Base-by-base conservation (phyloP, 2,888 invertebrate genomes). In the Melangyna quadrimaculata region DNA sequence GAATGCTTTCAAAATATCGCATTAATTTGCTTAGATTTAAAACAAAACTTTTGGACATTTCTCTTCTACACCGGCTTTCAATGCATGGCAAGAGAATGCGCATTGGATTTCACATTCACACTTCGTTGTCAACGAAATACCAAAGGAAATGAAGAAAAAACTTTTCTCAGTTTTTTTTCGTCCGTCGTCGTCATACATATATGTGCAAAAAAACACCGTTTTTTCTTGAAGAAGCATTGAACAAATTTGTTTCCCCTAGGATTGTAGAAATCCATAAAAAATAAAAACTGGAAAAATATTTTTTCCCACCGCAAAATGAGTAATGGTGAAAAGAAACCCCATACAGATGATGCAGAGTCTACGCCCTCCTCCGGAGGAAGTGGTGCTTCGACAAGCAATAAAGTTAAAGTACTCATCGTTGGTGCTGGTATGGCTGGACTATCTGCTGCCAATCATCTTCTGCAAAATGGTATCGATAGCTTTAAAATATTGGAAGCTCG, bases 371-470 rank as follows among this genome's bases (percentile, higher is more conserved):
- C 91, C 2, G 57, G 57, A 32, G 63, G 45, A 70, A 48, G 57
- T 65, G 73, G 63, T 48, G 17, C 61, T 35, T 29, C 74, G 12
- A 9, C 61, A 17, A 75, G 63, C 53, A 89, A 89, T 80, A 93
- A 93, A 90, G 95, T 94, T 89, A 96, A 96, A 93, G 94, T 97
- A 88, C 92, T 97, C 88, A 97, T 97, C 89, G 94, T 97, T 89
- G 97, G 97, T 61, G 97, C 95, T 88, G 97, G 97, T 55, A 90
- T 92, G 90, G 96, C 97, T 86, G 97, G 97, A 55, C 92, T 97
- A 69, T 95, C 97, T 61, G 97, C 97, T 74, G 97, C 97, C 67
- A 96, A 96, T 93, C 95, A 96, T 91, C 93, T 97, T 87, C 91
- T 95, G 14, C 96, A 96, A 92, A 96, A 96, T 93, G 95, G 95